These are phyloP conservation scores for Drosophila colorata DNA, from an alignment of 2,888 invertebrate species.

Conservation along the genomic window DNA sequence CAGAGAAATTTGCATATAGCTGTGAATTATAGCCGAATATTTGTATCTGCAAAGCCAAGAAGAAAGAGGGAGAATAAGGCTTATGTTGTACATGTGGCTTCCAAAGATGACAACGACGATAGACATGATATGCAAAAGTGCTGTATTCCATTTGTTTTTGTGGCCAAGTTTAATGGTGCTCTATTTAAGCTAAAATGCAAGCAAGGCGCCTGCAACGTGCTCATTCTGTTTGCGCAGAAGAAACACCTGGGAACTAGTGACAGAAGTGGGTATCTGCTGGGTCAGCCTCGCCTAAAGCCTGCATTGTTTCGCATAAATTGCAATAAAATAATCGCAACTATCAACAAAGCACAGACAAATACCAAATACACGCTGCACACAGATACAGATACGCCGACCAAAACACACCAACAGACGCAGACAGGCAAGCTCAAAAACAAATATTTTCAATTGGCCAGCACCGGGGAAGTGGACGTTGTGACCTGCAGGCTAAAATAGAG, in stretches of 20 bases:
- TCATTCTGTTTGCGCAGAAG: not conserved
- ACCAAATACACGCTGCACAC: not conserved
- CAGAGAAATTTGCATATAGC: slow-evolving; percentile 97
- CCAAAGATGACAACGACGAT: not conserved
- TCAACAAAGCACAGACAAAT: not conserved
- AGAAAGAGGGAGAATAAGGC: not conserved
- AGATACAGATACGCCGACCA: not conserved
- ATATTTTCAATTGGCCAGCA: too few relatives aligned
- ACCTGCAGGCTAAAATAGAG: too few relatives aligned
- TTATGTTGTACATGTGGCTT: slow-evolving; percentile 1
- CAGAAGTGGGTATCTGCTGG: not conserved
- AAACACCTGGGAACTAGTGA: not conserved
- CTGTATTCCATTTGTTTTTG: too few relatives aligned
- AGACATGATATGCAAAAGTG: not conserved
- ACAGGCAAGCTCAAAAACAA: not conserved
- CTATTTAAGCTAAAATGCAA: not conserved
- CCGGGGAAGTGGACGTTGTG: too few relatives aligned
- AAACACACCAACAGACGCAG: not conserved
- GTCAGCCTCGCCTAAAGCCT: not conserved
- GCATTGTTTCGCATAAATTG: not conserved
- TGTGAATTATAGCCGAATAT: slow-evolving; percentile 99
- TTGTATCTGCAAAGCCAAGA: slow-evolving; percentile 92
- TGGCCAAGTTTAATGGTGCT: too few relatives aligned
- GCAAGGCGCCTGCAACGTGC: not conserved
- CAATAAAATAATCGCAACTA: slow-evolving; percentile 13